Evolutionary conservation across 2,113 vertebrate genomes (phyloP).

Genomic region (Pomatorhinus ruficollis): DNA sequence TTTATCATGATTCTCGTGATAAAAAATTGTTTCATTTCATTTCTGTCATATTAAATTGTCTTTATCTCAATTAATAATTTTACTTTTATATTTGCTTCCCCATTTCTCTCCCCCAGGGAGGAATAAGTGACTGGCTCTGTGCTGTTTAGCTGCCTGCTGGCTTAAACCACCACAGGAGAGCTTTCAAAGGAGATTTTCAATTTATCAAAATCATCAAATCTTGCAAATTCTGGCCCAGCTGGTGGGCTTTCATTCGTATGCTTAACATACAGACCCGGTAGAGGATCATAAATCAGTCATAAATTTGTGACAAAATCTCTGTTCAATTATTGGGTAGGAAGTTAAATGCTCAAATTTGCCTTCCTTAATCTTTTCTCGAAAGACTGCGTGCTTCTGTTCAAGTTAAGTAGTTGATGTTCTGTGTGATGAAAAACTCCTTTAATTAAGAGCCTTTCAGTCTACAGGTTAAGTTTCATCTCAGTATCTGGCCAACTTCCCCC

Average conservation of each 20-base stretch:
- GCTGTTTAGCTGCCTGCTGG: neutral
- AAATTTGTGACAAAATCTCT: neutral
- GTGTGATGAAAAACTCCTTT: neutral
- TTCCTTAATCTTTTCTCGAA: neutral
- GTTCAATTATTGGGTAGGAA: neutral
- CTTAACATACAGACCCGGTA: neutral
- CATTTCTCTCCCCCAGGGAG: neutral
- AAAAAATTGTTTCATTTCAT: neutral
- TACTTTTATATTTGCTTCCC: neutral
- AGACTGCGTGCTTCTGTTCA: neutral
- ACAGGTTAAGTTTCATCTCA: neutral
- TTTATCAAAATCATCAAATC: neutral
- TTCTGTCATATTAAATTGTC: neutral
- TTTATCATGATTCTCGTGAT: neutral
- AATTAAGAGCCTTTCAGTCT: neutral
- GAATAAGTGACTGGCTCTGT: neutral
- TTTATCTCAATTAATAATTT: neutral
- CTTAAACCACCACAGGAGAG: neutral
- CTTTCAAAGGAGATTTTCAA: neutral
- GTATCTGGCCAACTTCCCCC: neutral
- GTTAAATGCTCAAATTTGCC: neutral
- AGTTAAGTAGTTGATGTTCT: neutral
- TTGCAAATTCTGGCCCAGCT: neutral
- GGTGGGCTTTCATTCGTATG: neutral
- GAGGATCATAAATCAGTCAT: neutral